Evolutionary conservation across 2,113 vertebrate genomes (phyloP).

Genomic region (Isurus oxyrinchus): DNA sequence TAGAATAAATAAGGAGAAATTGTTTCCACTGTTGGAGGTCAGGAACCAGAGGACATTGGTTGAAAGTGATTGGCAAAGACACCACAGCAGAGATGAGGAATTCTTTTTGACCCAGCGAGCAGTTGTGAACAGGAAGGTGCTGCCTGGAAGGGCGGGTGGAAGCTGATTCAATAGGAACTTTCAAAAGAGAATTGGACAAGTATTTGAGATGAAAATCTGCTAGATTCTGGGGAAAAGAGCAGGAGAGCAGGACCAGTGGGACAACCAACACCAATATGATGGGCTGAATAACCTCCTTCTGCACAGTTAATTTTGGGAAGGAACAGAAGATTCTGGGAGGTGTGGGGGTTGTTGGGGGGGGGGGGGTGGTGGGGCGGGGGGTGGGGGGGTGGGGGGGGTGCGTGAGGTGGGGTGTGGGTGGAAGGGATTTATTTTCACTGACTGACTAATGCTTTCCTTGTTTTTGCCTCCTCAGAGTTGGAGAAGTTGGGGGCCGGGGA

Average conservation of each 20-base stretch:
- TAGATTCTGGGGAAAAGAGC: no score
- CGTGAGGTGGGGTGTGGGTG: no score
- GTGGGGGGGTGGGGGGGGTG: not conserved
- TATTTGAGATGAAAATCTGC: no score
- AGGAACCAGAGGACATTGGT: no score
- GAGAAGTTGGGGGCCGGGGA: conserved; percentile 16
- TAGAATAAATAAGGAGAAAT: no score
- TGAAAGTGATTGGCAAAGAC: no score
- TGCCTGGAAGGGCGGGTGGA: no score
- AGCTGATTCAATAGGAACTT: not conserved
- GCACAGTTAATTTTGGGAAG: not conserved
- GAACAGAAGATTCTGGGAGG: not conserved
- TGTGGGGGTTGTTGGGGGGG: not conserved
- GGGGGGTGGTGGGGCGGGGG: no score
- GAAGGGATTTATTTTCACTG: not conserved
- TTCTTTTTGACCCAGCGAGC: not conserved
- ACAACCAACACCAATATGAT: no score
- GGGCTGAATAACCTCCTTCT: not conserved
- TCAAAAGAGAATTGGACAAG: not conserved
- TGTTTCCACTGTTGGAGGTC: not conserved
- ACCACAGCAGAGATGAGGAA: no score
- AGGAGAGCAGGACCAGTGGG: no score
- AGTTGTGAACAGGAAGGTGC: no score
- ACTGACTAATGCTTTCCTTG: not conserved
- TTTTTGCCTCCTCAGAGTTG: not conserved